Evolutionary conservation across 2,113 vertebrate genomes (phyloP), one percentile per base, ranked within the genome.

Genomic region (Mastomys coucha): DNA sequence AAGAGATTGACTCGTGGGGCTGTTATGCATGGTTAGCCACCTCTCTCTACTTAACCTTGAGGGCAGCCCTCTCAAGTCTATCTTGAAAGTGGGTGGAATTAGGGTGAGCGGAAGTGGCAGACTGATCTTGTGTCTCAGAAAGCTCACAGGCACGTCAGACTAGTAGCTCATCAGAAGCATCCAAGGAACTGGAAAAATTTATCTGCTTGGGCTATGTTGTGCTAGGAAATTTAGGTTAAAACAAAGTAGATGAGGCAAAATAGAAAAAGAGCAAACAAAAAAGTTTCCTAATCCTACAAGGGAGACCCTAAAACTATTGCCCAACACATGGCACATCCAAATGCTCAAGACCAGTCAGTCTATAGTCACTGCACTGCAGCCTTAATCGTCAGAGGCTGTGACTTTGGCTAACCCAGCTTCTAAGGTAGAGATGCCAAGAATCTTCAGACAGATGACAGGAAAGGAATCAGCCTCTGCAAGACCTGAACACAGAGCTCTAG

Each of bases 11-110:
- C 88, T 70, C 94, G 56, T 85, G 6, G 85, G 1, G 2, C 39
- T 97, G 65, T 33, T 1, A 17, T 2, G 13, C 0, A 4, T 13
- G 3, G 3, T n/a, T 0, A 76, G 22, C 56, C 17, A 42, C 16
- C 24, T n/a, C 36, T 63, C 13, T 0, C 2, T 0, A 1, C 24
- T 6, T 1, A 3, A 11, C 65, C 51, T 10, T 28, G 45, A 49
- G 69, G 16, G 22, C 11, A 19, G 53, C 53, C 72, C 6, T 58
- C 7, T 65, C 5, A 9, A 0, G 26, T 12, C 1, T 0, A 7
- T n/a, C 73, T 72, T 65, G 26, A 31, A 56, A 11, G 56, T 4
- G 78, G 72, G 70, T 17, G 11, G 58, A 14, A n/a, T 19, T 0
- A 1, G 17, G 19, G 36, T 7, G 11, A 20, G 58, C 3, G n/a